Percentiles rank a stretch among this genome's conserved stretches.
Evolutionary conservation across 2,113 vertebrate species (phyloP).

Genomic region (Sminthopsis crassicaudata): DNA sequence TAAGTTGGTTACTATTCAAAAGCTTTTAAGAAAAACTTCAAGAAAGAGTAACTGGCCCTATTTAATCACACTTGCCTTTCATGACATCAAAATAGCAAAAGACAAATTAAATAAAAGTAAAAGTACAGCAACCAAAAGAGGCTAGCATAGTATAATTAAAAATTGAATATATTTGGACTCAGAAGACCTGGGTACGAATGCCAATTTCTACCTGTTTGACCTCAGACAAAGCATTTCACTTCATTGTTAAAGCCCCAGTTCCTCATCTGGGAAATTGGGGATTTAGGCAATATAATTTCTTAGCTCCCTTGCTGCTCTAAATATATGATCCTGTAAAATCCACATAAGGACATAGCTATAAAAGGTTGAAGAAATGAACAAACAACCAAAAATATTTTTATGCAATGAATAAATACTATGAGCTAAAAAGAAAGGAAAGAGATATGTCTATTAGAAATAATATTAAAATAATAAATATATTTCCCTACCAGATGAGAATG

Average conservation of each 20-base stretch:
- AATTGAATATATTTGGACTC: not conserved
- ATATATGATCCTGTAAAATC: not conserved
- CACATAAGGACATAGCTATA: not conserved
- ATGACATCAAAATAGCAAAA: not conserved
- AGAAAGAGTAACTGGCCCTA: not conserved
- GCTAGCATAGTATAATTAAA: not conserved
- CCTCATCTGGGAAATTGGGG: not conserved
- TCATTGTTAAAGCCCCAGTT: not conserved
- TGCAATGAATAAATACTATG: not conserved
- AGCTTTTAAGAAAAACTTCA: not conserved
- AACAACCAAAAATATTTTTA: not conserved
- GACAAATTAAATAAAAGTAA: not conserved
- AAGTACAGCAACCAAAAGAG: not conserved
- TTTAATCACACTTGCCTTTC: not conserved
- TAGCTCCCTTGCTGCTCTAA: not conserved
- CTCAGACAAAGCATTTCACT: not conserved
- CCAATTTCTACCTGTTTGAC: not conserved
- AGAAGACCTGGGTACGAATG: not conserved
- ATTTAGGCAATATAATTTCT: not conserved
- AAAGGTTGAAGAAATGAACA: not conserved
- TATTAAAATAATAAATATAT: not conserved
- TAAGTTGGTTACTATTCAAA: not conserved
- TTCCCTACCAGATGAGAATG: not conserved
- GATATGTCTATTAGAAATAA: not conserved
- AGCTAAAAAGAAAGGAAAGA: not conserved